Conservation (phyloP, 2,113 vertebrate species). For the Morone saxatilis region DNA sequence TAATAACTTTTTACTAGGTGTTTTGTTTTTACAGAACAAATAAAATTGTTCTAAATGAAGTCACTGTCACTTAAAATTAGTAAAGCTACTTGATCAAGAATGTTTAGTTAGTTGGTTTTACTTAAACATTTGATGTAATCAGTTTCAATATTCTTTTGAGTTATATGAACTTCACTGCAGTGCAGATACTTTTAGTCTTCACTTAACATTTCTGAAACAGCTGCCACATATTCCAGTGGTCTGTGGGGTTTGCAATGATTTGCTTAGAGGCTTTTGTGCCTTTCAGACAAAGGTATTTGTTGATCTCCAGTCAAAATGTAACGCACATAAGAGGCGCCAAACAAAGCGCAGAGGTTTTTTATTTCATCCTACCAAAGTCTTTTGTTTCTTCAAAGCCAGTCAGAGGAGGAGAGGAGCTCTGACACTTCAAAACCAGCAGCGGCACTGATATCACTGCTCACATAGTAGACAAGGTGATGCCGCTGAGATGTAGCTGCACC, state of each 20-base stretch:
- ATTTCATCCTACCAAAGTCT: not conserved
- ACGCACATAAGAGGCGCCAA: not conserved
- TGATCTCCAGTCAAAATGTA: not conserved
- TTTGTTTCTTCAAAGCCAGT: constrained; percentile 13
- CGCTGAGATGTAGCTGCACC: not conserved
- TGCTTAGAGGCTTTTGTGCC: not conserved
- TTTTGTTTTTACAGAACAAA: too few species aligned
- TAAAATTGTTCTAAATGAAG: too few species aligned
- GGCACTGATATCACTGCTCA: not conserved
- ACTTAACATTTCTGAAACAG: not conserved
- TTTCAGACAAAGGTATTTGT: constrained; percentile 4
- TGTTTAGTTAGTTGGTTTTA: too few species aligned
- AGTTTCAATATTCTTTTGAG: too few species aligned
- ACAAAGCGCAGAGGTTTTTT: not conserved
- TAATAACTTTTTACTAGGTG: too few species aligned
- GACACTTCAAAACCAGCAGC: constrained; percentile 5
- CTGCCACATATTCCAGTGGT: not conserved
- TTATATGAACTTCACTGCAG: not conserved
- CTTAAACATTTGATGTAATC: too few species aligned
- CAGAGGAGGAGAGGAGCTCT: not conserved
- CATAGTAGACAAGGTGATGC: not conserved
- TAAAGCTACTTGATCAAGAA: too few species aligned
- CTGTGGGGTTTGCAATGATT: not conserved
- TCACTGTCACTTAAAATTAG: too few species aligned
- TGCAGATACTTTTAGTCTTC: too few species aligned